A percentile compares a stretch with the other conserved stretches of the same genome.
These are phyloP conservation scores for Tribolium castaneum DNA, from an alignment of 1,140 invertebrate species.

Conservation along the genomic window DNA sequence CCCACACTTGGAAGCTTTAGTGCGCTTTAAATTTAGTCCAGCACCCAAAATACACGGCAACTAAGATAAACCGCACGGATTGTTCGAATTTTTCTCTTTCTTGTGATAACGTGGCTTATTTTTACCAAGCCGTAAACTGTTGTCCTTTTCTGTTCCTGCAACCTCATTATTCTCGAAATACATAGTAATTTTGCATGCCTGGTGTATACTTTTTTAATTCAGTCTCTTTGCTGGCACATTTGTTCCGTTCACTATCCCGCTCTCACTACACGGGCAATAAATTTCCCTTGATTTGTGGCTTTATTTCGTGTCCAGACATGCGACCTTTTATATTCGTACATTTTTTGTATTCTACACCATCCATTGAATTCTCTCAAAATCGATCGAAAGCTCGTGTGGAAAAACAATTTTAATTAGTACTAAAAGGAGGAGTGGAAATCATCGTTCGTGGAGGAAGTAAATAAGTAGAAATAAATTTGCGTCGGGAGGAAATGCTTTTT, in stretches of 20 bases:
- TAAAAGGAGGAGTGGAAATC: not conserved
- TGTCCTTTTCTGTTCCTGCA: too few relatives aligned
- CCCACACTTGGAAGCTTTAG: too few relatives aligned
- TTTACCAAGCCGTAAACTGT: too few relatives aligned
- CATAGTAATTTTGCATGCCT: not conserved
- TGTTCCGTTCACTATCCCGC: constrained; percentile 9
- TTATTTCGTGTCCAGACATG: constrained; percentile 32
- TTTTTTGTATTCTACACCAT: constrained; percentile 2
- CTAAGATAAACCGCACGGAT: too few relatives aligned
- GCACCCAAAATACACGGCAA: too few relatives aligned
- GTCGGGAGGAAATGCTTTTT: not conserved
- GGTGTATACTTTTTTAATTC: not conserved
- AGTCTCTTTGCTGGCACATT: not conserved
- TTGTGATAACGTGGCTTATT: too few relatives aligned
- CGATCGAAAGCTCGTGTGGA: not conserved
- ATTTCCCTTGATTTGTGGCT: constrained; percentile 30
- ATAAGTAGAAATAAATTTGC: constrained; percentile 4
- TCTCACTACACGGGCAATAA: not conserved
- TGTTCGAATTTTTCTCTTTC: too few relatives aligned
- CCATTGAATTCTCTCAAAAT: not conserved
- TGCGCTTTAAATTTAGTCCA: too few relatives aligned
- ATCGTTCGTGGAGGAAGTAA: not conserved
- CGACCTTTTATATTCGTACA: constrained; percentile 12
- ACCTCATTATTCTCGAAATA: too few relatives aligned
- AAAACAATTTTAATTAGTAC: not conserved